A percentile compares a stretch with the other conserved stretches of the same genome.
Conservation (phyloP, 35 echinoderm and acorn worm species). For the Diadema setosum region DNA sequence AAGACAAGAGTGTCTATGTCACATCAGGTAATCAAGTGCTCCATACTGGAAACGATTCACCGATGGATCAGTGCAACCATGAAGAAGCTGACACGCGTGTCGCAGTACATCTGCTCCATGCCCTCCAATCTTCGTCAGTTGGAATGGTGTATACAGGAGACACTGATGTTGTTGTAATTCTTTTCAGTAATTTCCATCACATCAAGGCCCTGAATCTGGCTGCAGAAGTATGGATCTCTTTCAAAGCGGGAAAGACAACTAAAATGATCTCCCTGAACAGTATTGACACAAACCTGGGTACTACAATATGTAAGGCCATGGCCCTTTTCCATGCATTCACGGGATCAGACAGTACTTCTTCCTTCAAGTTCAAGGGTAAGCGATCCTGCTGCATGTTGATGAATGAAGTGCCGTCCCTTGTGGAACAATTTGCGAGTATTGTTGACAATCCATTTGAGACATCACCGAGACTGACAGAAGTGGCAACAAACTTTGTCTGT, state of each 20-base stretch:
- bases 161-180: too few species aligned
- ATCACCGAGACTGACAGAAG: not conserved
- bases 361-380: not conserved
- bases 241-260: too few species aligned
- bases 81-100: not conserved
- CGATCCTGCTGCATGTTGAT: constrained; percentile 8
- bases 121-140: too few species aligned
- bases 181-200: too few species aligned
- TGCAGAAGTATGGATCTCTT: too few species aligned
- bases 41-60: too few species aligned
- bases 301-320: constrained; percentile 6
- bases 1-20: not conserved
- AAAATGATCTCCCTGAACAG: not conserved
- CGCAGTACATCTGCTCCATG: not conserved
- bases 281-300: not conserved
- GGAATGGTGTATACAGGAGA: too few species aligned
- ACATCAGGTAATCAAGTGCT: too few species aligned
- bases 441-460: constrained; percentile 11
- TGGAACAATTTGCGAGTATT: not conserved
- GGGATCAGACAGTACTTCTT: constrained; percentile 24
- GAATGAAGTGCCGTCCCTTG: not conserved
- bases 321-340: constrained; percentile 38
- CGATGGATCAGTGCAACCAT: not conserved
- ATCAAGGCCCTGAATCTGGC: too few species aligned
- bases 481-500: not conserved